Percentiles rank a stretch among this genome's conserved stretches.
These are phyloP conservation scores for Sphaerophoria rueppellii DNA, from an alignment of 2,888 invertebrate genomes.

Conservation along the genomic window DNA sequence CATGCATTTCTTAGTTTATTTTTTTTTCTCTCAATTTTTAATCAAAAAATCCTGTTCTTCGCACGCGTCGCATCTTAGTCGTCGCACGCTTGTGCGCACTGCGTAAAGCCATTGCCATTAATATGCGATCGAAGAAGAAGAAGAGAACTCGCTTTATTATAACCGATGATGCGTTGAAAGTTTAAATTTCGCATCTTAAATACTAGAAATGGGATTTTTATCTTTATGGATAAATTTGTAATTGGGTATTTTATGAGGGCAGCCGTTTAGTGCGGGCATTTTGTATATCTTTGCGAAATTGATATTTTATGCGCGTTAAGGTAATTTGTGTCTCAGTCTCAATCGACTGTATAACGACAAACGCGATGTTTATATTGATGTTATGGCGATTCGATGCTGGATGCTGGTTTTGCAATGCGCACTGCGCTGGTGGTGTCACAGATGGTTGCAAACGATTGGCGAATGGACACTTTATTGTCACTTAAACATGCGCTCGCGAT, in stretches of 20 bases:
- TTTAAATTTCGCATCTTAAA: conserved; percentile 69
- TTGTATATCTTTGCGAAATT: conserved; percentile 64
- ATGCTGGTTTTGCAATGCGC: background rate
- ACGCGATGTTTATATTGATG: conserved; percentile 53
- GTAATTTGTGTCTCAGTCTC: conserved; percentile 35
- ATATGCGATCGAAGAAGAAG: background rate
- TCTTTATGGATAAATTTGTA: conserved; percentile 72
- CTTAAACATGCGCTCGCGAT: conserved; percentile 49
- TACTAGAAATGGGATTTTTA: conserved; percentile 70
- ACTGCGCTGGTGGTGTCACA: conserved; percentile 65
- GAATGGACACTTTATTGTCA: conserved; percentile 76
- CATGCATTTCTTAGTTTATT: too few relatives aligned
- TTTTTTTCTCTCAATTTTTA: conserved; percentile 12
- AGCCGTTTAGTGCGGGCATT: conserved; percentile 65
- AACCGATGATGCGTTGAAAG: conserved; percentile 66
- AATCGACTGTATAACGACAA: conserved; percentile 74
- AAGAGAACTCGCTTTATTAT: conserved; percentile 10
- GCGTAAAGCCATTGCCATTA: background rate
- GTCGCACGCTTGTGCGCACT: background rate
- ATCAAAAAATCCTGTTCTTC: conserved; percentile 51
- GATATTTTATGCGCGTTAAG: conserved; percentile 58
- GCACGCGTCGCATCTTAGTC: conserved; percentile 17
- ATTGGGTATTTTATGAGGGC: conserved; percentile 73
- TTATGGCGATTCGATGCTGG: conserved; percentile 13
- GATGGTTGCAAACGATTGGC: conserved; percentile 70